Evolutionary conservation across 2,797 vertebrate species (phyloP).

Genomic region (Manis crassicaudata): DNA sequence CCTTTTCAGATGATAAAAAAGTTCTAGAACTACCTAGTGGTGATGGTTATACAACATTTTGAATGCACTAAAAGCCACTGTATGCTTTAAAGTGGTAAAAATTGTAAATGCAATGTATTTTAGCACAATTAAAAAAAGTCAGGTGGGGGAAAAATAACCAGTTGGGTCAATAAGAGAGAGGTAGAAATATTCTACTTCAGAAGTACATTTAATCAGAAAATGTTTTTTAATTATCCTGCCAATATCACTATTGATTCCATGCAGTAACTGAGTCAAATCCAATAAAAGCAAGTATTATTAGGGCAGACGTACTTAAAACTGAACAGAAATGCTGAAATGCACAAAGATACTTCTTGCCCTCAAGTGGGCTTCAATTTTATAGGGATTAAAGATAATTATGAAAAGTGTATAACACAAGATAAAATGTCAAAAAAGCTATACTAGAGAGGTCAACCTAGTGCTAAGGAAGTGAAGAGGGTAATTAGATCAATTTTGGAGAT

Average conservation of each 20-base stretch:
- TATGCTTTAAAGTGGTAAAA: background rate
- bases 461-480: background rate
- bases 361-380: constrained; percentile 44
- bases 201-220: constrained; percentile 33
- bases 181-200: background rate
- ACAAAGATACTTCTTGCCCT: constrained; percentile 2
- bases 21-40: background rate
- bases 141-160: background rate
- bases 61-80: background rate
- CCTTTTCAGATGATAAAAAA: background rate
- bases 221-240: constrained; percentile 40
- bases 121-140: background rate
- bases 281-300: background rate
- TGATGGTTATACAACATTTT: background rate
- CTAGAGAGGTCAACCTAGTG: background rate
- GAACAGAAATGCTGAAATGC: background rate
- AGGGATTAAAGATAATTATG: background rate
- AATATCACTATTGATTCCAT: constrained; percentile 27
- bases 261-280: background rate
- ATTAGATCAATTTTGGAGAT: constrained; percentile 16
- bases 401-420: background rate
- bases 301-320: background rate
- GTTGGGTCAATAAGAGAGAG: background rate
- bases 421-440: background rate
- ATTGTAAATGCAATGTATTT: background rate